A percentile compares a stretch with the other conserved stretches of the same genome.
Evolutionary conservation across 2,888 invertebrate genomes (phyloP).

Genomic region (Acleris laterana): DNA sequence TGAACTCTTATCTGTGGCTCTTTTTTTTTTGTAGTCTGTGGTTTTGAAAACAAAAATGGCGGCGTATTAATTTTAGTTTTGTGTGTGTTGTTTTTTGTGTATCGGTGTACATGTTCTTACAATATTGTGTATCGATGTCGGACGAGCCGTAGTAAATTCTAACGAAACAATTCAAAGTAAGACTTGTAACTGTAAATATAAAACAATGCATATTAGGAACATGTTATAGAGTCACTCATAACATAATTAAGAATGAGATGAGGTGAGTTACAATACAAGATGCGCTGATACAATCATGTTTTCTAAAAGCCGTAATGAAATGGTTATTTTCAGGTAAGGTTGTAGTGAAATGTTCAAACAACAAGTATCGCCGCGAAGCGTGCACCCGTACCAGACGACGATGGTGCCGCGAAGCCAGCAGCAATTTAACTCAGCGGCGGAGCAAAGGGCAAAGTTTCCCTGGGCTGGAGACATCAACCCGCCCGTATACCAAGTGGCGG

Average conservation of each 20-base stretch:
- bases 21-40: too few species aligned
- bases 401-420: conserved; percentile 77
- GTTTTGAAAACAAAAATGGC: too few species aligned
- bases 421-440: conserved; percentile 71
- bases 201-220: background rate
- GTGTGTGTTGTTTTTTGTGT: too few species aligned
- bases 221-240: background rate
- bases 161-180: background rate
- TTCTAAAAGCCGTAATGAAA: conserved; percentile 39
- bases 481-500: conserved; percentile 71
- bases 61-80: too few species aligned
- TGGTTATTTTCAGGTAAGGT: conserved; percentile 49
- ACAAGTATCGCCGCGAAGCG: conserved; percentile 73
- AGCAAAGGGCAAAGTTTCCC: conserved; percentile 78
- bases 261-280: conserved; percentile 14
- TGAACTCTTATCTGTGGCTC: too few species aligned
- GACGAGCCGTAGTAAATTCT: too few species aligned
- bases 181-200: background rate
- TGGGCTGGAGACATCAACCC: conserved; percentile 75
- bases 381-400: conserved; percentile 81
- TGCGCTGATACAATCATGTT: conserved; percentile 28
- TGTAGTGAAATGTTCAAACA: conserved; percentile 75
- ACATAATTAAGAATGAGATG: background rate
- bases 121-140: too few species aligned
- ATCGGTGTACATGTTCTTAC: too few species aligned